Evolutionary conservation across 2,797 vertebrate genomes (phyloP).

Genomic region (Botia almorhae): DNA sequence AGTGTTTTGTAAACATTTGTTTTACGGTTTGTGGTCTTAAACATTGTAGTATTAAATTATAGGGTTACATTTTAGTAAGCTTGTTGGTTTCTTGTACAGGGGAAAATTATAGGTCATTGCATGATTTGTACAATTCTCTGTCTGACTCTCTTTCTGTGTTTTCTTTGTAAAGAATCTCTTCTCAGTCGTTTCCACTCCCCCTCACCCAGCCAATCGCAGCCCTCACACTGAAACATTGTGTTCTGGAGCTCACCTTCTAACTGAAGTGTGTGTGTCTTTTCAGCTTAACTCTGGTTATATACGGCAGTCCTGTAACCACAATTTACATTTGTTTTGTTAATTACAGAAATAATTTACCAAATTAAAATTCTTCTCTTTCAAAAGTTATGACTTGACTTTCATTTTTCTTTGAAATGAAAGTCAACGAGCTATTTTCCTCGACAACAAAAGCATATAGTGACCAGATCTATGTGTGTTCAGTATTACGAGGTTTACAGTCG

Average conservation of each 20-base stretch:
- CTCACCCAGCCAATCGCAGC: constrained; percentile 39
- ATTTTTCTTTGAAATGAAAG: no score
- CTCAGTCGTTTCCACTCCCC: constrained; percentile 40
- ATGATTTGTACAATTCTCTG: constrained; percentile 15
- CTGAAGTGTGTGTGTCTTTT: background rate
- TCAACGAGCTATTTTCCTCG: no score
- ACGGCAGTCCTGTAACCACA: no score
- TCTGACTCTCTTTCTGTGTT: background rate
- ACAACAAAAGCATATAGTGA: no score
- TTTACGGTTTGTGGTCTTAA: constrained; percentile 1
- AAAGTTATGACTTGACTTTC: no score
- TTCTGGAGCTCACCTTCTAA: background rate
- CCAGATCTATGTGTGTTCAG: no score
- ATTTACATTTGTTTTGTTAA: no score
- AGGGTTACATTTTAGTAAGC: background rate
- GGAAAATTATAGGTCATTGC: background rate
- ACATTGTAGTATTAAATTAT: no score
- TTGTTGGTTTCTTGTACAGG: background rate
- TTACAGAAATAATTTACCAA: no score
- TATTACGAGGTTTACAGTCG: no score
- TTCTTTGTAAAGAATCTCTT: constrained; percentile 42
- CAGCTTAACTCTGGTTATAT: no score
- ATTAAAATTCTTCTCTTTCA: no score
- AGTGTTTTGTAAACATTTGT: constrained; percentile 18
- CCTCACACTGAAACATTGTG: background rate